phyloP scores from a whole-genome alignment of 2,113 vertebrate species.

The Melanerpes aurifrons region DNA sequence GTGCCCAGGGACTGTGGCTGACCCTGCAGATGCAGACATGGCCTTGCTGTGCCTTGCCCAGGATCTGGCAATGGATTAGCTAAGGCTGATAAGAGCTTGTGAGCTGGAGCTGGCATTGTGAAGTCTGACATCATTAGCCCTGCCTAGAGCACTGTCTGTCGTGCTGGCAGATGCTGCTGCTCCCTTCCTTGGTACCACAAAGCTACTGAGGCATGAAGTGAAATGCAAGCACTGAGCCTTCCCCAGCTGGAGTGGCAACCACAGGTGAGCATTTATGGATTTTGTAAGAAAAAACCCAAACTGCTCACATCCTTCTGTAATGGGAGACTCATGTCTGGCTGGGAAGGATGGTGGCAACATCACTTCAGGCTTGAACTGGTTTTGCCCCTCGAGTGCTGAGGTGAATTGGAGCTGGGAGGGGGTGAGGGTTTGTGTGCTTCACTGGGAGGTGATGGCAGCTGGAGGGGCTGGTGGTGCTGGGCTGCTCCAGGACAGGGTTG shows the following conservation, averaged over 20 bases:
- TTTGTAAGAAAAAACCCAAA: background rate
- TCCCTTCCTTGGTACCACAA: background rate
- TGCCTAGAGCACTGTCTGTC: background rate
- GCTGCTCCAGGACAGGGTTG: background rate
- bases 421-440: background rate
- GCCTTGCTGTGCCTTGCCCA: background rate
- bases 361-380: background rate
- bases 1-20: background rate
- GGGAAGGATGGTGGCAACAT: background rate
- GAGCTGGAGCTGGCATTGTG: background rate
- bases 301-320: background rate
- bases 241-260: background rate
- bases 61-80: background rate
- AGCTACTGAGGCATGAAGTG: rapidly evolving
- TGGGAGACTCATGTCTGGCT: background rate
- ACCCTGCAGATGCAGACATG: background rate
- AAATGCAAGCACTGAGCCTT: background rate
- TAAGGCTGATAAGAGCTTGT: background rate
- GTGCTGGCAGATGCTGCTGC: background rate
- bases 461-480: background rate
- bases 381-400: background rate
- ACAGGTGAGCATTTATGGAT: background rate
- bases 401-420: background rate
- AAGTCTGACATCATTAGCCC: background rate
- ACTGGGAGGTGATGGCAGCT: background rate